Evolutionary conservation across 2,888 invertebrate species (phyloP).

Genomic region (Archips xylosteana): DNA sequence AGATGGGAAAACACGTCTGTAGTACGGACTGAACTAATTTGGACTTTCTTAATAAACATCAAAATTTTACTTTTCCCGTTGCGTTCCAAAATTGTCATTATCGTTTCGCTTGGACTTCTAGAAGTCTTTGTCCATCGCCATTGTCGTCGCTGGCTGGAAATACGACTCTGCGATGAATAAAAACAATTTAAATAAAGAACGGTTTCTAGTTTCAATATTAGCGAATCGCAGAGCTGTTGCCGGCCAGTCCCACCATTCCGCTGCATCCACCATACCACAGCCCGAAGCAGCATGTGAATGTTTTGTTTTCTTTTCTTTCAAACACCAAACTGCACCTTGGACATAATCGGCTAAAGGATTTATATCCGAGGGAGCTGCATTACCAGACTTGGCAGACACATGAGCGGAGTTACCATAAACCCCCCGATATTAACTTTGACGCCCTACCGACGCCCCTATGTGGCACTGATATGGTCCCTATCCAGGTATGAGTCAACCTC

Average conservation of each 20-base stretch:
- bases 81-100: slow-evolving; percentile 60
- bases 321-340: slow-evolving; percentile 84
- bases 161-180: slow-evolving; percentile 56
- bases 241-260: slow-evolving; percentile 64
- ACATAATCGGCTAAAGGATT: slow-evolving; percentile 82
- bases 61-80: slow-evolving; percentile 66
- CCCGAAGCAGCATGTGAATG: slow-evolving; percentile 85
- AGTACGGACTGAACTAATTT: slow-evolving; percentile 55
- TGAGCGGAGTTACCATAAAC: slow-evolving; percentile 85
- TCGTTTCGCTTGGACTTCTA: slow-evolving; percentile 76
- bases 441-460: slow-evolving; percentile 80
- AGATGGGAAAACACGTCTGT: slow-evolving; percentile 64
- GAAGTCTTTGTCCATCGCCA: slow-evolving; percentile 72
- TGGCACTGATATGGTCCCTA: slow-evolving; percentile 82
- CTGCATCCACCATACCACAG: slow-evolving; percentile 81
- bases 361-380: slow-evolving; percentile 85
- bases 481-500: slow-evolving; percentile 81
- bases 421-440: slow-evolving; percentile 84
- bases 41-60: slow-evolving; percentile 35
- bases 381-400: slow-evolving; percentile 90
- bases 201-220: slow-evolving; percentile 30
- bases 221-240: slow-evolving; percentile 70
- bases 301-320: slow-evolving; percentile 85
- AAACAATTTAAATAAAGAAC: slow-evolving; percentile 41
- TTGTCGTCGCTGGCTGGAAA: slow-evolving; percentile 62